These are phyloP conservation scores for Barbus barbus DNA, from an alignment of 2,113 vertebrate species.

Conservation along the genomic window DNA sequence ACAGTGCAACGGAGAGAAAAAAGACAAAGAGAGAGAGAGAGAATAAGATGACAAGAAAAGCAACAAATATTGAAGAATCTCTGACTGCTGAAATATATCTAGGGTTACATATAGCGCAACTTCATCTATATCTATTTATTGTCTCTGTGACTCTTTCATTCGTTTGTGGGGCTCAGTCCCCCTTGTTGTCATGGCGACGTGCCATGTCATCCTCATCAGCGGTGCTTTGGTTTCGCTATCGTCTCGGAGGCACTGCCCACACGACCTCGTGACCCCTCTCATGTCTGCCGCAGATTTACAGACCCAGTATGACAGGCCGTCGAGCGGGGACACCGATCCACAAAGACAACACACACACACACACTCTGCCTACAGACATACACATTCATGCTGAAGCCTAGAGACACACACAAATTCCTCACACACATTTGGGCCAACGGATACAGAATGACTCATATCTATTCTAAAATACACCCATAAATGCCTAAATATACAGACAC, in stretches of 20 bases:
- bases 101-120: neutral
- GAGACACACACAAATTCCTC: constrained; percentile 33
- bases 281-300: constrained; percentile 14
- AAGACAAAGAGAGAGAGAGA: neutral
- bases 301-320: constrained; percentile 38
- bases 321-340: constrained; percentile 34
- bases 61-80: neutral
- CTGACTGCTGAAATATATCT: neutral
- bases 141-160: neutral
- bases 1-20: neutral
- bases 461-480: constrained; percentile 12
- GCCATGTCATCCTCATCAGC: constrained; percentile 5
- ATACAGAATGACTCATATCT: constrained; percentile 31
- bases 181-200: constrained; percentile 63
- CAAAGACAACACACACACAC: neutral
- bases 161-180: neutral
- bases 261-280: constrained; percentile 32
- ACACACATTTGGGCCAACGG: constrained; percentile 1
- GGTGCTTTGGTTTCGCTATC: constrained; percentile 14
- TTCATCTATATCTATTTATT: neutral
- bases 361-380: constrained; percentile 11
- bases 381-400: constrained; percentile 15
- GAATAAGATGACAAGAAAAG: neutral
- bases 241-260: constrained; percentile 16
- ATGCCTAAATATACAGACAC: constrained; percentile 29